phyloP scores from a whole-genome alignment of 2,113 vertebrate genomes.

The Mastomys natalensis region DNA sequence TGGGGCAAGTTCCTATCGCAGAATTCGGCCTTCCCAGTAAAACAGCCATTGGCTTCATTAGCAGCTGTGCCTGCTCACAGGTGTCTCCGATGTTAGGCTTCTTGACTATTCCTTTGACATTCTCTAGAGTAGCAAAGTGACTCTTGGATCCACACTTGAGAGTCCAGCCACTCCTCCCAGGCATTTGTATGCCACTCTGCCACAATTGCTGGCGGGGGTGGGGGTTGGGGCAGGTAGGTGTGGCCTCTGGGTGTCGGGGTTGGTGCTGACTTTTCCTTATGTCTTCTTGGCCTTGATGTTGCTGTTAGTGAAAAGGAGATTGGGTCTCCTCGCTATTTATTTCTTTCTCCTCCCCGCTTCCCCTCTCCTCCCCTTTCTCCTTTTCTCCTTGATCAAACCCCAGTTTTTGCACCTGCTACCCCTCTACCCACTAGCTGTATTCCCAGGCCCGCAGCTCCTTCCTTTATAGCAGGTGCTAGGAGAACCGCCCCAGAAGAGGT shows the following conservation, averaged over 20 bases:
- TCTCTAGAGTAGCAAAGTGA: background rate
- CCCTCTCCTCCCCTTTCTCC: too few species aligned
- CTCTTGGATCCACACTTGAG: background rate
- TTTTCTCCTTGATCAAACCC: background rate
- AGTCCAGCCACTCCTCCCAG: background rate
- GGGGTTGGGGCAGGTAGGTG: background rate
- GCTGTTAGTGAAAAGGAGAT: background rate
- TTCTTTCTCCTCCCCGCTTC: background rate
- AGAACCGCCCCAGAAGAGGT: background rate
- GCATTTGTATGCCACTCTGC: background rate
- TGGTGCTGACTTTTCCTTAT: background rate
- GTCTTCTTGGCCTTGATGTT: background rate
- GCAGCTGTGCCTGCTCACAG: background rate
- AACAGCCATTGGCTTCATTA: background rate
- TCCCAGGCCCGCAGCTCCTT: background rate
- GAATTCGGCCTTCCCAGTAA: background rate
- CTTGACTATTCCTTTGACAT: background rate
- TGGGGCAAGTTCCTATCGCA: background rate
- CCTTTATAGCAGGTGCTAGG: background rate
- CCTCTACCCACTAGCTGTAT: background rate
- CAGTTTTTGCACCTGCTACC: background rate
- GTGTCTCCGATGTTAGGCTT: background rate
- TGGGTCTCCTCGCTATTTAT: background rate
- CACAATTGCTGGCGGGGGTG: fast-evolving
- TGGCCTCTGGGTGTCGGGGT: background rate